Percentiles rank a stretch among this genome's conserved stretches.
phyloP scores from a whole-genome alignment of 2,113 vertebrate genomes.

The Elephas maximus region DNA sequence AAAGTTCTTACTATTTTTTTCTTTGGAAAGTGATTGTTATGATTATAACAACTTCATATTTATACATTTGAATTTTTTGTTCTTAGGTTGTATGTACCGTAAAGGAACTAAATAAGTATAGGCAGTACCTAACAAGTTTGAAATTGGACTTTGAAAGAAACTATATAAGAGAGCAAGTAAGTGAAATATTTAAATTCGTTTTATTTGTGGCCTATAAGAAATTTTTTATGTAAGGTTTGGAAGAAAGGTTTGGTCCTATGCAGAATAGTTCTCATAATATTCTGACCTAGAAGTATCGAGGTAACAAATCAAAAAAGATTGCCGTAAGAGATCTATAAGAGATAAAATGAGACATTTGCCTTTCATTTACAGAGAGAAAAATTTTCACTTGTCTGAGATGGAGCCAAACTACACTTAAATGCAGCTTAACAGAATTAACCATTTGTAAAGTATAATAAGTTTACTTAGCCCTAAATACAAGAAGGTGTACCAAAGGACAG shows the following conservation, averaged over 20 bases:
- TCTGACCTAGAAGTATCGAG: conserved; percentile 6
- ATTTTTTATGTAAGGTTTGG: not conserved
- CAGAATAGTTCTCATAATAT: conserved; percentile 34
- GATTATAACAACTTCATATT: not conserved
- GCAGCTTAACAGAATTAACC: conserved; percentile 44
- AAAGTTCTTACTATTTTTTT: conserved; percentile 17
- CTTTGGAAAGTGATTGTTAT: conserved; percentile 24
- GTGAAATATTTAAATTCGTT: conserved; percentile 62
- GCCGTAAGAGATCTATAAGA: not conserved
- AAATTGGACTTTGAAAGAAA: conserved; percentile 84
- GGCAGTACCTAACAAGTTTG: conserved; percentile 81
- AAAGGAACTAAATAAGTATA: conserved; percentile 84
- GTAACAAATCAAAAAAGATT: conserved; percentile 49
- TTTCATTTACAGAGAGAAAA: conserved; percentile 38
- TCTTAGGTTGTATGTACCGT: conserved; percentile 80
- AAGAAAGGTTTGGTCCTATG: conserved; percentile 24
- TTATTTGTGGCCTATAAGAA: conserved; percentile 10
- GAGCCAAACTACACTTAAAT: conserved; percentile 42
- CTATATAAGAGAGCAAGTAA: conserved; percentile 82
- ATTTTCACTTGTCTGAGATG: not conserved
- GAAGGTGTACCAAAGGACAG: conserved; percentile 18
- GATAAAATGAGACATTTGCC: conserved; percentile 33
- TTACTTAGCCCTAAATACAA: conserved; percentile 40
- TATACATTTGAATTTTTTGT: conserved; percentile 38
- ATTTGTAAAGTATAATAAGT: conserved; percentile 30